Evolutionary conservation across 2,113 vertebrate genomes (phyloP), one percentile per base, ranked within the genome.

Genomic region (Orientallactaga bullata): DNA sequence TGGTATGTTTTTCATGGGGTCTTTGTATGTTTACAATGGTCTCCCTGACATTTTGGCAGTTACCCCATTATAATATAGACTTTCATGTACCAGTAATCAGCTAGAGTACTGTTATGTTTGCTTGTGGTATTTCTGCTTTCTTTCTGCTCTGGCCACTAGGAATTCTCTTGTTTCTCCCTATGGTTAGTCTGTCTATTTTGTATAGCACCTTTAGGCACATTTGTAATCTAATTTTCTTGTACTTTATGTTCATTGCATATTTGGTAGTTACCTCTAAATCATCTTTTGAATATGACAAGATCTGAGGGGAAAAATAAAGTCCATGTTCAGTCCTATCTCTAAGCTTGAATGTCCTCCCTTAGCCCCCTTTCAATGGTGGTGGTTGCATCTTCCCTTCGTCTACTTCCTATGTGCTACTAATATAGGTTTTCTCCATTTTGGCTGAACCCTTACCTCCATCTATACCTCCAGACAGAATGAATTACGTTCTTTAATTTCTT

Each of bases 1-100:
- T n/a, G n/a, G n/a, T n/a, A n/a, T n/a, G n/a, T n/a, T n/a, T 92
- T 66, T 30, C 42, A 28, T n/a, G 65, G 21, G 16, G 16, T 89
- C 35, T 60, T 92, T 35, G 16, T 37, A 60, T 94, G 69, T 85
- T 81, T 88, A 80, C 89, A 81, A 35, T 47, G 69, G 1, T 39
- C 47, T 93, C 83, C 47, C 42, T 84, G 47, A 85, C 69, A 42
- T 88, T 61, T 74, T 35, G 47, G 3, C 39, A 91, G 84, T 66
- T 77, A 94, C 32, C 69, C 63, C 58, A 78, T 96, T 93, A 79
- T 94, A 82, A 78, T 7, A 55, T 83, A 83, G 58, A 37, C 37
- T 89, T 78, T 65, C n/a, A 42, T 85, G 66, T n/a, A 16, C 11
- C 17, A 73, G 76, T 51, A 39, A 90, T 66, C 82, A 18, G 58